Evolutionary conservation across 2,888 invertebrate species (phyloP).

Genomic region (Pristionchus fissidentatus): DNA sequence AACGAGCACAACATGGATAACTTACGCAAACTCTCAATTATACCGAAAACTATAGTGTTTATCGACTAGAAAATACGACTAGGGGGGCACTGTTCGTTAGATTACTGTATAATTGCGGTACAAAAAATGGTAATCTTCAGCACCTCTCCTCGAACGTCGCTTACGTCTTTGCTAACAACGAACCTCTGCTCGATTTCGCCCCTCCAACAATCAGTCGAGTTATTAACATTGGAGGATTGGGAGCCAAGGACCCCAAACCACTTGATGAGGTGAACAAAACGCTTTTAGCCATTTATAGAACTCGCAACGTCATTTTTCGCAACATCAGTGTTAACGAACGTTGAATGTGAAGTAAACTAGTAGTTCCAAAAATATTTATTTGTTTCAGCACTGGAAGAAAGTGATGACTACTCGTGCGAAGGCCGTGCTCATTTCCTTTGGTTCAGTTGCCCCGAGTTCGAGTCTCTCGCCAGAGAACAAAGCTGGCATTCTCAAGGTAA

Average conservation of each 20-base stretch:
- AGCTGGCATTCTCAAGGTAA: neutral
- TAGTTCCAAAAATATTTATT: neutral
- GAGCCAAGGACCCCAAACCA: conserved; percentile 6
- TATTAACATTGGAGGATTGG: neutral
- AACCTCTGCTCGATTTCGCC: conserved; percentile 10
- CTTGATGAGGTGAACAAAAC: conserved; percentile 21
- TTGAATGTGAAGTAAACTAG: neutral
- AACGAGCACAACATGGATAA: no score
- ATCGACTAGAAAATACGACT: no score
- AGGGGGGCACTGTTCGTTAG: no score
- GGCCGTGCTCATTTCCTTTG: neutral
- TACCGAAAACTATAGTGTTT: no score
- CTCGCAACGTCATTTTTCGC: no score
- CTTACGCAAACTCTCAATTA: no score
- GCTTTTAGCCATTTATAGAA: neutral
- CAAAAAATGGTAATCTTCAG: no score
- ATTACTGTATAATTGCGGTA: no score
- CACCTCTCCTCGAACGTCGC: conserved; percentile 6
- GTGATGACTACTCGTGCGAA: neutral
- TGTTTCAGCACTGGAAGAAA: neutral
- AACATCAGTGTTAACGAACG: neutral
- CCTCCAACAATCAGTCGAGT: neutral
- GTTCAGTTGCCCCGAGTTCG: neutral
- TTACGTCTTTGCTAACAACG: conserved; percentile 22
- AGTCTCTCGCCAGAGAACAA: neutral